A percentile compares a stretch with the other conserved stretches of the same genome.
Evolutionary conservation across 2,888 invertebrate species (phyloP).

Genomic region (Tigriopus californicus): DNA sequence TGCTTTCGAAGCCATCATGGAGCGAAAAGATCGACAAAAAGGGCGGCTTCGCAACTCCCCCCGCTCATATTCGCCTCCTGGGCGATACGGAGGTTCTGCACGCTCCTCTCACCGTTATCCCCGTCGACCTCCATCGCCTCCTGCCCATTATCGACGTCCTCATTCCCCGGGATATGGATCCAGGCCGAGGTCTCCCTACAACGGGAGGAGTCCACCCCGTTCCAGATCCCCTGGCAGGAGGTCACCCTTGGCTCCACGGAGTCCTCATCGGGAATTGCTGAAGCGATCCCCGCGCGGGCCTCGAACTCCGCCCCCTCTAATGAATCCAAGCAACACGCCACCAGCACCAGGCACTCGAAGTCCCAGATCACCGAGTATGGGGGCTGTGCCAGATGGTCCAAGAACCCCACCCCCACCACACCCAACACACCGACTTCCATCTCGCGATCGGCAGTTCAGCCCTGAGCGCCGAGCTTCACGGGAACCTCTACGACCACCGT

Average conservation of each 20-base stretch:
- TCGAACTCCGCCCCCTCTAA: not conserved
- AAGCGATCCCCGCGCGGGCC: no score
- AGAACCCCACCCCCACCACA: not conserved
- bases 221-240: not conserved
- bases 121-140: not conserved
- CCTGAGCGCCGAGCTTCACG: not conserved
- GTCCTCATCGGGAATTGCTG: no score
- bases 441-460: not conserved
- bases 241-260: no score
- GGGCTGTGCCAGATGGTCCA: no score
- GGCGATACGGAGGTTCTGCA: not conserved
- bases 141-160: not conserved
- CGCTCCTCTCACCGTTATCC: not conserved
- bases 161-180: not conserved
- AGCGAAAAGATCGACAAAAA: conserved; percentile 45
- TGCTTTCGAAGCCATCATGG: conserved; percentile 64
- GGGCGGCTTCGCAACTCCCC: not conserved
- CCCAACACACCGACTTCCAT: not conserved
- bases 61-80: no score
- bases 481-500: not conserved
- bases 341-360: not conserved
- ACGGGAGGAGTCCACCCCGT: not conserved
- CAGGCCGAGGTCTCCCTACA: not conserved
- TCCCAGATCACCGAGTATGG: no score
- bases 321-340: not conserved